A percentile compares a stretch with the other conserved stretches of the same genome.
phyloP scores from a whole-genome alignment of 2,888 invertebrate genomes.

The Andrena chrysosceles region DNA sequence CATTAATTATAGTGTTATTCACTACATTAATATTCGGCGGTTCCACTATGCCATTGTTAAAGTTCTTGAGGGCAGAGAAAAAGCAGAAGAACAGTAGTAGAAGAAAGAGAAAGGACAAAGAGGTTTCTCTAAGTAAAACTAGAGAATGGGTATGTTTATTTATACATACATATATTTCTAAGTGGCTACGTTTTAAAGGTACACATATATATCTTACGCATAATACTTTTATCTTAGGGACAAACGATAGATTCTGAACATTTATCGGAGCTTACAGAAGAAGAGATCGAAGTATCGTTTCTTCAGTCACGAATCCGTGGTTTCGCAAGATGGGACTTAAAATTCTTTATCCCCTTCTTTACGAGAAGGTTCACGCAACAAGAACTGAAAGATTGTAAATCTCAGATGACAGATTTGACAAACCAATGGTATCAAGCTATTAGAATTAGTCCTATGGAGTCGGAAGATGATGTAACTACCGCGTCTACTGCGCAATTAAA shows the following conservation, averaged over 20 bases:
- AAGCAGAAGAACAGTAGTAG: slow-evolving; percentile 86
- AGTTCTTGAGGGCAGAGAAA: slow-evolving; percentile 93
- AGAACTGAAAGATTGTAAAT: slow-evolving; percentile 98
- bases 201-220: neutral
- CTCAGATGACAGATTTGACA: slow-evolving; percentile 97
- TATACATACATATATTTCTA: neutral
- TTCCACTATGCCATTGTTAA: slow-evolving; percentile 98
- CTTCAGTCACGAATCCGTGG: slow-evolving; percentile 93
- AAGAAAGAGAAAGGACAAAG: slow-evolving; percentile 90
- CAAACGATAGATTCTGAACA: slow-evolving; percentile 97
- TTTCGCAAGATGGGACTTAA: slow-evolving; percentile 96
- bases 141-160: slow-evolving; percentile 92
- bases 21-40: slow-evolving; percentile 98
- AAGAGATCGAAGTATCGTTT: slow-evolving; percentile 95
- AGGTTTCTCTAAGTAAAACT: slow-evolving; percentile 98
- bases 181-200: neutral
- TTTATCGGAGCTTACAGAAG: slow-evolving; percentile 96
- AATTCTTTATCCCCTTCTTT: slow-evolving; percentile 98
- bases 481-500: slow-evolving; percentile 81
- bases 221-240: slow-evolving; percentile 86
- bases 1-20: slow-evolving; percentile 98
- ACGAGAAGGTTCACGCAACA: slow-evolving; percentile 97
- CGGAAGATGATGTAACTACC: slow-evolving; percentile 90
- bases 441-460: slow-evolving; percentile 94
- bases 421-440: slow-evolving; percentile 99